Conservation (phyloP, 2,113 vertebrate species). For the Apodemus sylvaticus region DNA sequence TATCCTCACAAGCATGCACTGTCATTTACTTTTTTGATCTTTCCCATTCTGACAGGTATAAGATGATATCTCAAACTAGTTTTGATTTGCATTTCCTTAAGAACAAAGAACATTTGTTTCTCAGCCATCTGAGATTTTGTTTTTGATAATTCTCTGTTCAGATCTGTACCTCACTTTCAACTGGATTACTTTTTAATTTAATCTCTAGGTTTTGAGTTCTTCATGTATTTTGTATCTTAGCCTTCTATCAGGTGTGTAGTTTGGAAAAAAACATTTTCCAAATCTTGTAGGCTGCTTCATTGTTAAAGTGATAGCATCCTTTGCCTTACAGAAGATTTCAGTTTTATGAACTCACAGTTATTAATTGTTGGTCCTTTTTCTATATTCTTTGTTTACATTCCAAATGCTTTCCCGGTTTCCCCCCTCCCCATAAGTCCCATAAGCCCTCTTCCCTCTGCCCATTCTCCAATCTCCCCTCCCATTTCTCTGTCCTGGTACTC, state of each 20-base stretch:
- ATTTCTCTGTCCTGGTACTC: too few relatives aligned
- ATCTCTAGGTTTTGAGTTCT: not conserved
- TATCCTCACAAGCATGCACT: not conserved
- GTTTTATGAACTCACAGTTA: not conserved
- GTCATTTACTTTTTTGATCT: not conserved
- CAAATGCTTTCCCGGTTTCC: too few relatives aligned
- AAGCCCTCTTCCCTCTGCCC: too few relatives aligned
- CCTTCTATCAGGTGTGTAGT: not conserved
- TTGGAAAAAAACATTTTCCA: not conserved
- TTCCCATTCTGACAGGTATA: not conserved
- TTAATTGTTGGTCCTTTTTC: not conserved
- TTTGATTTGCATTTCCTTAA: not conserved
- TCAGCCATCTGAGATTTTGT: not conserved
- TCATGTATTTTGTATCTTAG: not conserved
- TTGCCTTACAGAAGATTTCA: not conserved
- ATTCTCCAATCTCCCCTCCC: too few relatives aligned
- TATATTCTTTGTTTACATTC: too few relatives aligned
- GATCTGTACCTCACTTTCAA: not conserved
- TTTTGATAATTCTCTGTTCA: not conserved
- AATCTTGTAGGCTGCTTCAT: not conserved
- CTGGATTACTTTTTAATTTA: not conserved
- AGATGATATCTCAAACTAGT: not conserved
- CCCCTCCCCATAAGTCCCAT: too few relatives aligned
- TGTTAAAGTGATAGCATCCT: not conserved
- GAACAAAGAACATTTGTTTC: not conserved